Evolutionary conservation across 1,140 invertebrate species (phyloP).

Genomic region (Solenopsis invicta): DNA sequence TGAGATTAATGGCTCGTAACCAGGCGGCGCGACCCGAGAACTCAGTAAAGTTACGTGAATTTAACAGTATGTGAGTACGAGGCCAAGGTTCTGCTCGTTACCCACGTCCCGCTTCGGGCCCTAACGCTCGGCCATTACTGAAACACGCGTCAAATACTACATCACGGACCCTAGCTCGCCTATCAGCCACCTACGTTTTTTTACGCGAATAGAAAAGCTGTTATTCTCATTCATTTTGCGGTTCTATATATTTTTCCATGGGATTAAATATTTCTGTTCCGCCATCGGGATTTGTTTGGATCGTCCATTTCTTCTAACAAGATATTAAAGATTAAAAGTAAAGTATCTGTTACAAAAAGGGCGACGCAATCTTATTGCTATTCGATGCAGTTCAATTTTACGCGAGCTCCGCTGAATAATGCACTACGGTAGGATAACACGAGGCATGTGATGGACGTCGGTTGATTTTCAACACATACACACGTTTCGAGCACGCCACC

Average conservation of each 20-base stretch:
- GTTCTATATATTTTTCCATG: neutral
- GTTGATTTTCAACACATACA: slow-evolving; percentile 14
- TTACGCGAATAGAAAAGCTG: neutral
- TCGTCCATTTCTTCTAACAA: neutral
- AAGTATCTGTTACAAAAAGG: slow-evolving; percentile 24
- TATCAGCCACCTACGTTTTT: neutral
- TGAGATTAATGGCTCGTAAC: slow-evolving; percentile 64
- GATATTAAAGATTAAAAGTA: neutral
- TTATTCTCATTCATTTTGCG: neutral
- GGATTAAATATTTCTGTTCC: neutral
- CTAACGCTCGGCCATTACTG: slow-evolving; percentile 54
- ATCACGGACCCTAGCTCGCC: neutral
- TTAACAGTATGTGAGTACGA: slow-evolving; percentile 70
- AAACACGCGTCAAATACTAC: slow-evolving; percentile 24
- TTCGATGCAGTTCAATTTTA: slow-evolving; percentile 14
- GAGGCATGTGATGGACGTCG: slow-evolving; percentile 6
- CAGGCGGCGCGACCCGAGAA: slow-evolving; percentile 51
- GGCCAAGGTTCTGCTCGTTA: slow-evolving; percentile 74
- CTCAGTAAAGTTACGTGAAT: slow-evolving; percentile 66
- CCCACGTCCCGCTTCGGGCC: slow-evolving; percentile 66
- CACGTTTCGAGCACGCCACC: slow-evolving; percentile 13
- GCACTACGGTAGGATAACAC: no score
- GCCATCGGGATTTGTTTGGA: neutral
- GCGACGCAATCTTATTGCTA: neutral
- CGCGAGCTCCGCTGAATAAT: neutral